Evolutionary conservation across 2,797 vertebrate genomes (phyloP).

Genomic region (Masticophis lateralis): DNA sequence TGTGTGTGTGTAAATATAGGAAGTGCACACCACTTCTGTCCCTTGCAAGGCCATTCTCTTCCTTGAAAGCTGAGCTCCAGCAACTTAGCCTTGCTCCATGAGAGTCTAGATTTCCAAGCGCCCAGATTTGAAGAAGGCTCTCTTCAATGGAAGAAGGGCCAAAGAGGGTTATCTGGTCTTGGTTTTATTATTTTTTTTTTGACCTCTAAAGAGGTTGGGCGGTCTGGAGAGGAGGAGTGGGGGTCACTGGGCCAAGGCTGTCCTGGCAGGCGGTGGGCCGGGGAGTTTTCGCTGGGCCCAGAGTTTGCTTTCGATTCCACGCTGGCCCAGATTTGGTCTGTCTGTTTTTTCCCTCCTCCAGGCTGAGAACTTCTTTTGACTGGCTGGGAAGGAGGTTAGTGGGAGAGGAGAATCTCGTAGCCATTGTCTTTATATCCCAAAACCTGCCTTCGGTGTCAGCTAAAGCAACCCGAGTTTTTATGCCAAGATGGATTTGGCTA

Average conservation of each 20-base stretch:
- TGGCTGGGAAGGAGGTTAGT: background rate
- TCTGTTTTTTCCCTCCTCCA: accelerated
- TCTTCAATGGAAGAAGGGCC: background rate
- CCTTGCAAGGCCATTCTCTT: background rate
- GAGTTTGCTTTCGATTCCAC: background rate
- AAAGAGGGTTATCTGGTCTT: accelerated
- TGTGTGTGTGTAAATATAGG: background rate
- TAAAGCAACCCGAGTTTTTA: no score
- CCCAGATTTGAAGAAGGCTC: background rate
- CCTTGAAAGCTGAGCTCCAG: background rate
- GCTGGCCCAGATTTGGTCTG: no score
- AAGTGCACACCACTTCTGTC: background rate
- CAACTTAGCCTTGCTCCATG: no score
- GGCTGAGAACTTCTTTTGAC: accelerated
- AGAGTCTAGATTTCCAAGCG: background rate
- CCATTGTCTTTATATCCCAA: background rate
- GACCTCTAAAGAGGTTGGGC: background rate
- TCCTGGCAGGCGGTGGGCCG: background rate
- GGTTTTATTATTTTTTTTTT: background rate
- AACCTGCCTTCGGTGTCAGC: no score
- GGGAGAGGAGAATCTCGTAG: background rate
- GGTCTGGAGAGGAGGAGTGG: background rate
- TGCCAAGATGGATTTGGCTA: background rate
- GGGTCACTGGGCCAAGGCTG: background rate
- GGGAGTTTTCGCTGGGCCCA: no score